Percentiles rank a stretch among this genome's conserved stretches.
Evolutionary conservation across 1,140 invertebrate genomes (phyloP).

Genomic region (Papilio aristodemus): DNA sequence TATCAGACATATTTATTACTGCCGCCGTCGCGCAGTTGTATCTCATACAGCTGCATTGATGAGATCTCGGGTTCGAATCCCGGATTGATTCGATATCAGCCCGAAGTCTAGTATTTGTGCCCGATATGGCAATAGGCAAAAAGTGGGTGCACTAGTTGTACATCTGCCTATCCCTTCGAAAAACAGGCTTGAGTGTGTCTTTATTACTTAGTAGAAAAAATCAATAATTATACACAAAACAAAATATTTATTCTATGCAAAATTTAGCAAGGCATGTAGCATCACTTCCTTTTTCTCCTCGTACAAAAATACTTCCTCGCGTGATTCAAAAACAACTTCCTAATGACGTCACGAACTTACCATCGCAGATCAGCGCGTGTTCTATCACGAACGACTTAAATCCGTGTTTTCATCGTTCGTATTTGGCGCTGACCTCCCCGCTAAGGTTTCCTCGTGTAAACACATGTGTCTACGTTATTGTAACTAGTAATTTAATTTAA

Average conservation of each 20-base stretch:
- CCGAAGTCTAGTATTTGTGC: too few species aligned
- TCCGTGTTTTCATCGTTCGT: slow-evolving; percentile 16
- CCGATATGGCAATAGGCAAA: too few species aligned
- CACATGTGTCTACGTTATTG: slow-evolving; percentile 2
- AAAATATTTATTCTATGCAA: neutral
- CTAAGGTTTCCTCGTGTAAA: slow-evolving; percentile 22
- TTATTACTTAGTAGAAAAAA: too few species aligned
- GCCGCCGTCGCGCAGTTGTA: too few species aligned
- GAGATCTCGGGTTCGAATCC: too few species aligned
- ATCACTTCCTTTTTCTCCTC: neutral
- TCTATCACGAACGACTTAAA: neutral
- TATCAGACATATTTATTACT: neutral
- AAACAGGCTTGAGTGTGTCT: too few species aligned
- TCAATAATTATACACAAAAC: too few species aligned
- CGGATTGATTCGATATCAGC: too few species aligned
- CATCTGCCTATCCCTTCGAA: too few species aligned
- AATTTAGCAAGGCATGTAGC: too few species aligned
- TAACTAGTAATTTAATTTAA: slow-evolving; percentile 13
- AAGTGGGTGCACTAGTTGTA: too few species aligned
- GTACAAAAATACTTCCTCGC: neutral
- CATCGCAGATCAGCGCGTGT: neutral
- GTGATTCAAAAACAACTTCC: neutral
- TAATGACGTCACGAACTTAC: slow-evolving; percentile 11
- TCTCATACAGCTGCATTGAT: too few species aligned
- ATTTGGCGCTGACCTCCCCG: slow-evolving; percentile 25